A percentile compares a stretch with the other conserved stretches of the same genome.
phyloP scores from a whole-genome alignment of 2,888 invertebrate species.

The Hypomecis punctinalis region DNA sequence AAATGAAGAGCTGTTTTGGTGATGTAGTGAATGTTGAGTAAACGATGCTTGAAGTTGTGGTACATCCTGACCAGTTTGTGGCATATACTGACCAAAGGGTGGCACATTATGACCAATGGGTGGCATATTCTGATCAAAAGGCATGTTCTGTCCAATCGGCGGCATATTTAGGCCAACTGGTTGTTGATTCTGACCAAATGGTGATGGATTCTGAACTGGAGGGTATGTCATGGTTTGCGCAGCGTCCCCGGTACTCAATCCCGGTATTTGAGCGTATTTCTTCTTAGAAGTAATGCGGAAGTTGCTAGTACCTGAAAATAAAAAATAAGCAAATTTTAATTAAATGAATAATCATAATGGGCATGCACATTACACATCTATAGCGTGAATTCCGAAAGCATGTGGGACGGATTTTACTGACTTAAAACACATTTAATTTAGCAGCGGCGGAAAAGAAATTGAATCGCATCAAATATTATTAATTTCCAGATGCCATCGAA shows the following conservation, averaged over 20 bases:
- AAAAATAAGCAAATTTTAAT: slow-evolving; percentile 39
- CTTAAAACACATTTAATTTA: no score
- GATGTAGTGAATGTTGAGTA: neutral
- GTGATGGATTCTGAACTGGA: slow-evolving; percentile 1
- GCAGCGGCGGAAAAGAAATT: no score
- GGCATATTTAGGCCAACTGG: slow-evolving; percentile 19
- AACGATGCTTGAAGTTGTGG: neutral
- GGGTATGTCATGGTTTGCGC: slow-evolving; percentile 42
- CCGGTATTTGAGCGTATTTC: slow-evolving; percentile 92
- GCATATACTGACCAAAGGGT: neutral
- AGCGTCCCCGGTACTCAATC: slow-evolving; percentile 82
- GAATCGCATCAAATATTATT: no score
- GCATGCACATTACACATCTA: no score
- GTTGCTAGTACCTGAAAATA: slow-evolving; percentile 80
- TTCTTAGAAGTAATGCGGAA: slow-evolving; percentile 89
- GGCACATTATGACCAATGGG: neutral
- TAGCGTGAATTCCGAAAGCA: no score
- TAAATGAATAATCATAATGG: no score
- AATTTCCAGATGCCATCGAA: no score
- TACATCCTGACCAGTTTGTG: neutral
- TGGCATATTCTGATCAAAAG: neutral
- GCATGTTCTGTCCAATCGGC: slow-evolving; percentile 16
- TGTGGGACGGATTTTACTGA: no score
- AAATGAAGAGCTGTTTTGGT: neutral
- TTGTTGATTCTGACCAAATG: slow-evolving; percentile 16